Evolutionary conservation across 1,140 invertebrate genomes (phyloP), one percentile per base, ranked within the genome.

Genomic region (Bombus cullumanus): DNA sequence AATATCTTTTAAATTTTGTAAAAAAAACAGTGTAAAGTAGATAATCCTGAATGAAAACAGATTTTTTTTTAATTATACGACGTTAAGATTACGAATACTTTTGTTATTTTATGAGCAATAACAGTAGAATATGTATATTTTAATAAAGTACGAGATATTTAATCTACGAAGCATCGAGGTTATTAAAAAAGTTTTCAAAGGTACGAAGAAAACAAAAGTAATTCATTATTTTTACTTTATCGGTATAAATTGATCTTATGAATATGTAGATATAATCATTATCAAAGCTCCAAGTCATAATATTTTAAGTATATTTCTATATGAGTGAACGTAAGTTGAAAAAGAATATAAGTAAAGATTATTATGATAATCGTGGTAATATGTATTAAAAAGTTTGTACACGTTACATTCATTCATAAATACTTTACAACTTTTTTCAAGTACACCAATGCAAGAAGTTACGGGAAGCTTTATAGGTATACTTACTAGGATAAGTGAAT

Each of bases 401-500:
- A 31, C 10, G n/a, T 68, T 81, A 39, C 4, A 57, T 68, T 74
- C 69, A 75, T 75, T 73, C 59, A 41, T n/a, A 74, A 81, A 85
- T 39, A 75, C 71, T 85, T 81, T 68, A 28, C 34, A 85, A 85
- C 74, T 85, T 83, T 86, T 88, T 80, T n/a, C 41, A 86, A 86
- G 64, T 59, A 76, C 57, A 72, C 25, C 41, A 74, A 69, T 75
- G 74, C 84, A 74, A 73, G 71, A 92, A 92, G 84, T 92, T 90
- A 89, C 87, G 81, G 87, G 68, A 85, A 87, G 82, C 88, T 89
- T 87, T 89, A 90, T 88, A 87, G 74, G 66, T 90, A 90, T 89
- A 92, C 89, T 92, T 88, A 92, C 88, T 85, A 88, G 86, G 87
- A 90, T 86, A 90, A 91, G 80, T 84, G 89, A 90, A 91, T 85